Conservation (phyloP, 1,140 invertebrate genomes). For the Eufriesea mexicana region DNA sequence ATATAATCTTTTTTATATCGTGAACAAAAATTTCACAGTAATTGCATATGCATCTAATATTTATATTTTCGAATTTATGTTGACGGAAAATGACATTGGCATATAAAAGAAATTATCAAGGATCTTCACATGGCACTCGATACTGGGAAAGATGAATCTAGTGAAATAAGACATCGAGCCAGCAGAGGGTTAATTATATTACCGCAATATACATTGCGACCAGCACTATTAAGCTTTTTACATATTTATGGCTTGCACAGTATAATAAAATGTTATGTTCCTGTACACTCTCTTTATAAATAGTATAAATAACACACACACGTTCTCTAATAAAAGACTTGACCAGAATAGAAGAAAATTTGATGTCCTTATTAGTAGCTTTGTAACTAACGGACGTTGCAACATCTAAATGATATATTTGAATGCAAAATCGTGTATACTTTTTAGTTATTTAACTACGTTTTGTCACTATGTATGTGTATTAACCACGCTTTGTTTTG, state of each 20-base stretch:
- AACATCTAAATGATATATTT: background rate
- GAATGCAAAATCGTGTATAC: background rate
- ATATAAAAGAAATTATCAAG: background rate
- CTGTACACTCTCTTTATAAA: background rate
- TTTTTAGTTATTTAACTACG: no score
- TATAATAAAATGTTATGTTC: background rate
- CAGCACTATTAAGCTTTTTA: background rate
- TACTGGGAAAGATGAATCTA: background rate
- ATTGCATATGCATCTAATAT: no score
- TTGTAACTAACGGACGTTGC: background rate
- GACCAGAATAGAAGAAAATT: background rate
- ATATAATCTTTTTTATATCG: background rate
- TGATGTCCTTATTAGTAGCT: background rate
- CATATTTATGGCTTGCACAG: background rate
- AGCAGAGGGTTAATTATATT: constrained; percentile 22
- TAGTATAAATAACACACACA: background rate
- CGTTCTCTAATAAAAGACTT: background rate
- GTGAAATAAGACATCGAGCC: constrained; percentile 5
- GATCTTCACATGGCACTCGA: background rate
- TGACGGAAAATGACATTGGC: background rate
- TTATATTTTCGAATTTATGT: background rate
- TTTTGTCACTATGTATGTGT: background rate
- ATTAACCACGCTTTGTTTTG: constrained; percentile 17
- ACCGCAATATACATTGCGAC: background rate
- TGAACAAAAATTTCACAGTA: background rate